These are phyloP conservation scores for Cydia splendana DNA, from an alignment of 1,140 invertebrate species.

Conservation along the genomic window DNA sequence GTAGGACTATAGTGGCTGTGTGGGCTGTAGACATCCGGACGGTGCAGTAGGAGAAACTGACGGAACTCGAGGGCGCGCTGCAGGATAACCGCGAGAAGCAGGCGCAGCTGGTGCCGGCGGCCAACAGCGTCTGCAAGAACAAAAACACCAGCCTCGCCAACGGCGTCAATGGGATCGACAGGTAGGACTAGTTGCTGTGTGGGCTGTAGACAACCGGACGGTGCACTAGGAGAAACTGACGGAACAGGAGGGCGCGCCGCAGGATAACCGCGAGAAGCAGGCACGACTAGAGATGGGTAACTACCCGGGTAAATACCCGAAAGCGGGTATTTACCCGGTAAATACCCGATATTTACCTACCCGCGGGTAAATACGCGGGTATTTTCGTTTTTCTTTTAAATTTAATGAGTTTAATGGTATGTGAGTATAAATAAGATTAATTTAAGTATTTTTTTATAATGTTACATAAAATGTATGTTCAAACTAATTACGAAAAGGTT, in stretches of 20 bases:
- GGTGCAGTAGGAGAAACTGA: constrained; percentile 89
- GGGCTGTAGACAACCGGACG: constrained; percentile 92
- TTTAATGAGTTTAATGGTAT: no score
- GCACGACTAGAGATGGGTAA: no score
- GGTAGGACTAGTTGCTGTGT: constrained; percentile 50
- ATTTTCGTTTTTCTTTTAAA: no score
- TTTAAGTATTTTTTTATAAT: no score
- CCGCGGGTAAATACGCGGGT: no score
- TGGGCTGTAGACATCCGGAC: constrained; percentile 91
- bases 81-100: constrained; percentile 85
- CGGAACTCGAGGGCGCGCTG: constrained; percentile 86
- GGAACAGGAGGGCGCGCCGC: constrained; percentile 86
- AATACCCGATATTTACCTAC: no score
- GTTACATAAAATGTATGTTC: no score
- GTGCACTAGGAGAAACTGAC: constrained; percentile 87
- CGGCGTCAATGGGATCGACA: constrained; percentile 75
- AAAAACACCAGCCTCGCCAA: constrained; percentile 69
- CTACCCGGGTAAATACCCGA: no score
- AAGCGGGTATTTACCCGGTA: no score
- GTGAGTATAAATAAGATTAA: no score
- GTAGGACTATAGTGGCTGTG: constrained; percentile 44
- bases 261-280: constrained; percentile 85
- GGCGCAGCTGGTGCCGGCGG: constrained; percentile 77
- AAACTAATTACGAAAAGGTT: no score
- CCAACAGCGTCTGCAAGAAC: constrained; percentile 74